Conservation (phyloP, 1,140 invertebrate genomes). For the Oedothorax gibbosus region DNA sequence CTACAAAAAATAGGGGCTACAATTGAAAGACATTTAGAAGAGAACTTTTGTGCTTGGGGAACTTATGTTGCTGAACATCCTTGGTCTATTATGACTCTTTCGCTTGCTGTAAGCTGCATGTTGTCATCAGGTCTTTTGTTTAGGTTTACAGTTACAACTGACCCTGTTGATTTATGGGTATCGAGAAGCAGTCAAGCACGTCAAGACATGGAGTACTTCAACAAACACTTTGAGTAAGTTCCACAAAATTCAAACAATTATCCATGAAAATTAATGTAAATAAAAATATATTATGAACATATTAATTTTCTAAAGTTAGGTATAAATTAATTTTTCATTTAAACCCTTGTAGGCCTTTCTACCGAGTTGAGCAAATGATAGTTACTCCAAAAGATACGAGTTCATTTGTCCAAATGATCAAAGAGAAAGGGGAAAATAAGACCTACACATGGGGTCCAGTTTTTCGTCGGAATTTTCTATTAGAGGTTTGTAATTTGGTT, state of each 20-base stretch:
- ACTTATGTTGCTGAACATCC: slow-evolving; percentile 84
- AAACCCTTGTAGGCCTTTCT: slow-evolving; percentile 83
- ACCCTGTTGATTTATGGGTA: slow-evolving; percentile 98
- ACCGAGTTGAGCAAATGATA: slow-evolving; percentile 92
- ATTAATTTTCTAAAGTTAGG: background rate
- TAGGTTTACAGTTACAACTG: slow-evolving; percentile 82
- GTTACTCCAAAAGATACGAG: slow-evolving; percentile 69
- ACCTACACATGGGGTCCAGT: slow-evolving; percentile 81
- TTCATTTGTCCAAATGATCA: slow-evolving; percentile 52
- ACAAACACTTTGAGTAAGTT: slow-evolving; percentile 80
- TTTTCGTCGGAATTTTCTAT: slow-evolving; percentile 85
- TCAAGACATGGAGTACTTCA: slow-evolving; percentile 90
- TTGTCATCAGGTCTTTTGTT: slow-evolving; percentile 74
- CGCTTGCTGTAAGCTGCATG: slow-evolving; percentile 75
- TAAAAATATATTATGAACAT: background rate
- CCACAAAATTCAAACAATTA: background rate
- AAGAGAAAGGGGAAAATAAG: slow-evolving; percentile 24
- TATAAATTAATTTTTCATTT: slow-evolving; percentile 1
- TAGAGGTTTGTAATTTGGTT: slow-evolving; percentile 66
- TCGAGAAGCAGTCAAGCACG: slow-evolving; percentile 86
- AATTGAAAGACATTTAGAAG: slow-evolving; percentile 81
- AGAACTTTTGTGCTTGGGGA: slow-evolving; percentile 85
- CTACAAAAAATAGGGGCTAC: slow-evolving; percentile 83
- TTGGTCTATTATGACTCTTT: slow-evolving; percentile 80
- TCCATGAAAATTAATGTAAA: background rate